Evolutionary conservation across 2,888 invertebrate genomes (phyloP).

Genomic region (Aproaerema taeniolella): DNA sequence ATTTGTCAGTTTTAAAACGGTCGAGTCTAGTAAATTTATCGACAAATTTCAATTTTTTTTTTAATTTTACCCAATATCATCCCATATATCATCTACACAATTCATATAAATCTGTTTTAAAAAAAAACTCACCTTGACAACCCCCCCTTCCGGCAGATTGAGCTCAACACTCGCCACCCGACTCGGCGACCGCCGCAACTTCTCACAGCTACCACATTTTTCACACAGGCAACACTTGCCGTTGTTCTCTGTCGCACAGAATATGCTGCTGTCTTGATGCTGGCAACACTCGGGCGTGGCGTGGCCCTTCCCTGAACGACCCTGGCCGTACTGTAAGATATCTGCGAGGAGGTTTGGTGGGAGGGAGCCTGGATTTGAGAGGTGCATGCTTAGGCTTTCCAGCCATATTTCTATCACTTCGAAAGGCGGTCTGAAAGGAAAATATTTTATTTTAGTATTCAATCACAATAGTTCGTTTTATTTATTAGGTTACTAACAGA

Average conservation of each 20-base stretch:
- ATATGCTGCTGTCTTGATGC: slow-evolving; percentile 20
- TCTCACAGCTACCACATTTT: slow-evolving; percentile 17
- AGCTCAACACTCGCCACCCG: slow-evolving; percentile 30
- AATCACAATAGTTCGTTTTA: no score
- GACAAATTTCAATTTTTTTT: no score
- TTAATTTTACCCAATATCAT: no score
- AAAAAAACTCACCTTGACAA: slow-evolving; percentile 31
- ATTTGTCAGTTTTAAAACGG: no score
- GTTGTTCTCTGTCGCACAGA: slow-evolving; percentile 13
- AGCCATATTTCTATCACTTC: slow-evolving; percentile 94
- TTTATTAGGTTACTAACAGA: no score
- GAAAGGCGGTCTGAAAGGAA: slow-evolving; percentile 87
- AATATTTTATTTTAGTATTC: no score
- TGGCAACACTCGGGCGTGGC: slow-evolving; percentile 52
- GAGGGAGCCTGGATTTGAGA: slow-evolving; percentile 79
- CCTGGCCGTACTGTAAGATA: slow-evolving; percentile 81
- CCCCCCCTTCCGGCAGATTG: slow-evolving; percentile 20
- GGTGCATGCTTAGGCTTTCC: slow-evolving; percentile 85
- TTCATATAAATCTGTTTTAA: neutral
- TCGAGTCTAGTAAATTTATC: no score
- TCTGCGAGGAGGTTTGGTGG: slow-evolving; percentile 85
- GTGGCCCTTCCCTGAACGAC: slow-evolving; percentile 73
- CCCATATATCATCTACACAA: no score
- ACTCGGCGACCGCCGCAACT: slow-evolving; percentile 28
- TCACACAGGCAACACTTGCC: slow-evolving; percentile 13